Evolutionary conservation across 2,888 invertebrate genomes (phyloP), one percentile per base, ranked within the genome.

Genomic region (Tolmerus cingulatus): DNA sequence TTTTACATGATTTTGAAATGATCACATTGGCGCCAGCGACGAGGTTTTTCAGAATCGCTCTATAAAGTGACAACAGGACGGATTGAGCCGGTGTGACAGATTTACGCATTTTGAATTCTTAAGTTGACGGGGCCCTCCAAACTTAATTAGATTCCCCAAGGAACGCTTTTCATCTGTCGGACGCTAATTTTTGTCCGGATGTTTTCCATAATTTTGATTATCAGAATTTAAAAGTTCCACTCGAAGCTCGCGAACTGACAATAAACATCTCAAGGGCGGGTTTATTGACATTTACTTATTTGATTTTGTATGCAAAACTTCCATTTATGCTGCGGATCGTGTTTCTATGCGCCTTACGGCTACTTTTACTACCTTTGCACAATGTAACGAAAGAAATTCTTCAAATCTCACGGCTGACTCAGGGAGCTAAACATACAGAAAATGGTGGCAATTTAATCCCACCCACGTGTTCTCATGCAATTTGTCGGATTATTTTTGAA

Each of bases 381-480:
- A 23, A 66, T 66, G 23, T 66, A 66, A 27, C 66, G 14, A 66
- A 66, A 27, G 66, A 66, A 34, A 66, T 66, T 66, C 9, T 66
- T 66, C 27, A 66, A 66, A 66, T 66, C 66, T 27, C 27, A 27
- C 66, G 27, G 14, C 23, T 79, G 79, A 79, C 30, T 79, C 79
- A 79, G 2, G 16, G 30, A 23, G 9, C 51, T 79, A 79, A 79
- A 51, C 46, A 34, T 51, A 46, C 30, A 51, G 30, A 46, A 79
- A 51, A 79, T 79, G 46, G 51, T 23, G 43, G 27, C 23, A 79
- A 30, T 51, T 79, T 34, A 79, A 46, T 46, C 16, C 30, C 79
- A 23, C 82, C 82, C 57, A 66, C 82, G 66, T 82, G 82, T 82
- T 82, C 37, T 82, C 66, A 82, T 82, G 82, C 82, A 82, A 82